Base-by-base conservation (phyloP, 1,140 invertebrate species). In the Hermetia illucens region DNA sequence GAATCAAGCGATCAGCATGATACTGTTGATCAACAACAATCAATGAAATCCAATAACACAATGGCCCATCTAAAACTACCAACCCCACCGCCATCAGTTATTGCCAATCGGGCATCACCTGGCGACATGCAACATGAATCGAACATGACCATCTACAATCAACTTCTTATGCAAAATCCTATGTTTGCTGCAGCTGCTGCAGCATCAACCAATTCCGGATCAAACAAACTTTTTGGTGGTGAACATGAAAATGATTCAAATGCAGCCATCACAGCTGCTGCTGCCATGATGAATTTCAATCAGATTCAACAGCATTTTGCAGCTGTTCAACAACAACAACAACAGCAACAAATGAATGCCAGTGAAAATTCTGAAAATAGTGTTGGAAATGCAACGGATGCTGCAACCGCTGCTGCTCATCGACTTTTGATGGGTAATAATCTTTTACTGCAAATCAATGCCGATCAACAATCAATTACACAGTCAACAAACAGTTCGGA, bases 401-500 rank as follows among this genome's bases (percentile, higher is more conserved):
- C 30, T 6, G 13, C 5, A 13, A 17, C 13, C 10, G 13, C 5
- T 32, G 30, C 30, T 6, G 30, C 30, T 6, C 30, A 32, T 32
- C 35, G 25, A 36, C 17, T 36, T n/a, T 25, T 36, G 17, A 31
- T 39, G 20, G 30, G 34, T 22, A 39, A 39, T 21, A 39, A 39
- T 39, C 25, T 39, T 24, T 9, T 39, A 18, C 31, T 33, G 6
- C 38, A 39, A 39, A 25, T 34, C 18, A 21, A 16, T 32, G 30
- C 19, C 4, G 19, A 25, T 16, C 25, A 38, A 29, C 8, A 36
- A 34, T 13, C 51, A 56, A 27, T 53, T 52, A 40, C 55, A 55
- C 48, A 62, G 40, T 44, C 52, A 21, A 60, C 67, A 39, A 41
- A 44, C 4, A 17, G 27, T 34, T 8, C 5, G 10, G 29, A 20